Percentiles rank a stretch among this genome's conserved stretches.
Evolutionary conservation across 2,113 vertebrate genomes (phyloP).

Genomic region (Sigmodon hispidus): DNA sequence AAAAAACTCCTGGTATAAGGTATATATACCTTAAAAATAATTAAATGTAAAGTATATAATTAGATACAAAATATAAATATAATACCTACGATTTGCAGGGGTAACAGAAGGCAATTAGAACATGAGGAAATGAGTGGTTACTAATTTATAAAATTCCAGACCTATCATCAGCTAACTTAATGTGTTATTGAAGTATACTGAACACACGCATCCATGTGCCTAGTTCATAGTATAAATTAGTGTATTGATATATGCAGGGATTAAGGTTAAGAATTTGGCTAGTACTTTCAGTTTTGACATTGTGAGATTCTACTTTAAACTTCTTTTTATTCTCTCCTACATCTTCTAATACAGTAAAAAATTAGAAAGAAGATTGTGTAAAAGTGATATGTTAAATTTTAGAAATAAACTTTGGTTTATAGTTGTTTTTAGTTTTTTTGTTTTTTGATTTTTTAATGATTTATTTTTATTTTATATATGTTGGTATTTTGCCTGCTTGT

Average conservation of each 20-base stretch:
- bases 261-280: constrained; percentile 72
- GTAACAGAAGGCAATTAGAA: background rate
- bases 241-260: background rate
- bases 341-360: constrained; percentile 86
- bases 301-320: constrained; percentile 75
- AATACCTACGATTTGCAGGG: background rate
- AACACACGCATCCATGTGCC: background rate
- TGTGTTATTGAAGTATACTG: constrained; percentile 44
- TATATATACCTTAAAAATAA: constrained; percentile 82
- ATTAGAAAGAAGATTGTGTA: constrained; percentile 84
- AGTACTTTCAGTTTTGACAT: constrained; percentile 60
- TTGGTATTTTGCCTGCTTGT: no score
- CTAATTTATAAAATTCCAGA: constrained; percentile 29
- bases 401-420: constrained; percentile 8
- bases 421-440: constrained; percentile 36
- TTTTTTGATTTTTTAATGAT: no score
- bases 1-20: constrained; percentile 99
- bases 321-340: constrained; percentile 83
- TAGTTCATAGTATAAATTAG: background rate
- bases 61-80: constrained; percentile 25
- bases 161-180: constrained; percentile 6
- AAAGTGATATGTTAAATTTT: constrained; percentile 62
- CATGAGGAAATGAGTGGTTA: background rate
- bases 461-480: no score
- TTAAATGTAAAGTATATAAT: constrained; percentile 14